These are phyloP conservation scores for Drosophila miranda DNA, from an alignment of 1,140 invertebrate species.

Conservation along the genomic window DNA sequence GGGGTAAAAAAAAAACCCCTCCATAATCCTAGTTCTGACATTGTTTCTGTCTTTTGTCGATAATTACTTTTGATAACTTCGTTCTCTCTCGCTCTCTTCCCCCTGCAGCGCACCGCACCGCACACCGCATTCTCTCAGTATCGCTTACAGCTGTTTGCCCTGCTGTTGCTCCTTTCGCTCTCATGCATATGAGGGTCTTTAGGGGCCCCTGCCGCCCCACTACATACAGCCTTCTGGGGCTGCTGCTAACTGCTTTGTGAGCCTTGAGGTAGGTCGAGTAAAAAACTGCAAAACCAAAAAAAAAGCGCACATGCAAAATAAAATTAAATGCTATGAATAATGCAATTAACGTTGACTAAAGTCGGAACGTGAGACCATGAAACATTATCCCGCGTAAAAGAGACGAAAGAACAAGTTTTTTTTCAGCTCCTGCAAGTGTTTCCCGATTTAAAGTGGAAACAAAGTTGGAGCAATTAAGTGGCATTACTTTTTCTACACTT, in stretches of 20 bases:
- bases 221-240: not conserved
- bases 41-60: conserved; percentile 59
- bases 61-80: conserved; percentile 61
- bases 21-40: conserved; percentile 39
- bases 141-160: not conserved
- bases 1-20: not conserved
- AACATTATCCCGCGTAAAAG: conserved; percentile 3
- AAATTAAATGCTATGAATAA: conserved; percentile 33
- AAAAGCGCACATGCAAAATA: conserved; percentile 7
- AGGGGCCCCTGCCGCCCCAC: not conserved
- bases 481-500: no score
- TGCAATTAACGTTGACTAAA: conserved; percentile 30
- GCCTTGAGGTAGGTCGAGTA: conserved; percentile 52
- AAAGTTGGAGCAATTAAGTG: no score
- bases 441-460: no score
- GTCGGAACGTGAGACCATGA: conserved; percentile 28
- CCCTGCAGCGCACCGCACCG: not conserved
- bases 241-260: conserved; percentile 38
- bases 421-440: no score
- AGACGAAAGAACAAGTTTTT: not conserved
- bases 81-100: conserved; percentile 9
- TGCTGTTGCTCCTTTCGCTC: conserved; percentile 5
- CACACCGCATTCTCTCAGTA: not conserved
- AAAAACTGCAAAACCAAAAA: conserved; percentile 23
- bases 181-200: conserved; percentile 32